Conservation (phyloP, 23 tunicate genomes). For the Trididemnum miniatum region DNA sequence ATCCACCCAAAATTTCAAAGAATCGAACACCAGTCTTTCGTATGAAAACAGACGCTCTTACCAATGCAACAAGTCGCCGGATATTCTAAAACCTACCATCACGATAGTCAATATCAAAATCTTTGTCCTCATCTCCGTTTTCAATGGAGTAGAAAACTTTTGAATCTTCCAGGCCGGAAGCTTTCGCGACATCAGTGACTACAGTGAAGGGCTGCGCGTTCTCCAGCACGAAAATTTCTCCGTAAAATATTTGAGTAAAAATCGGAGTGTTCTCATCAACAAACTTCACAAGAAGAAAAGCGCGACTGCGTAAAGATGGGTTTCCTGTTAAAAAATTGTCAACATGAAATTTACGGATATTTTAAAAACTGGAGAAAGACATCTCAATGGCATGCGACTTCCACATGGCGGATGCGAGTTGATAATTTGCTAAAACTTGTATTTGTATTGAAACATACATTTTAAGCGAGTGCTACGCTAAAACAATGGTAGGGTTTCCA, state of each 20-base stretch:
- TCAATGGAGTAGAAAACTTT: constrained; percentile 47
- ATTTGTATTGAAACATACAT: too few relatives aligned
- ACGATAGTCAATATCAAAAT: constrained; percentile 54
- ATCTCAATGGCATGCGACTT: too few relatives aligned
- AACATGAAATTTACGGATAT: not conserved
- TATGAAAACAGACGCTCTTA: too few relatives aligned
- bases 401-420: too few relatives aligned
- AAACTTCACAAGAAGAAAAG: constrained; percentile 21
- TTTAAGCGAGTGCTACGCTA: too few relatives aligned
- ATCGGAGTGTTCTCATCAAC: constrained; percentile 48
- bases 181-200: constrained; percentile 35
- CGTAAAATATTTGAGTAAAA: constrained; percentile 47
- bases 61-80: too few relatives aligned
- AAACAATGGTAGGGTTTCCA: too few relatives aligned
- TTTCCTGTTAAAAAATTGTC: too few relatives aligned
- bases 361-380: not conserved
- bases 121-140: constrained; percentile 39
- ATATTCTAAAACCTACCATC: constrained; percentile 45
- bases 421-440: too few relatives aligned
- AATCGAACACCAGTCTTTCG: too few relatives aligned
- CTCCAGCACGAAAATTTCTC: constrained; percentile 34
- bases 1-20: too few relatives aligned
- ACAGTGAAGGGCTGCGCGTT: constrained; percentile 48
- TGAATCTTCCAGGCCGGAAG: constrained; percentile 41
- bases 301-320: not conserved